Percentiles rank a stretch among this genome's conserved stretches.
Evolutionary conservation across 2,113 vertebrate genomes (phyloP).

Genomic region (Rissa tridactyla): DNA sequence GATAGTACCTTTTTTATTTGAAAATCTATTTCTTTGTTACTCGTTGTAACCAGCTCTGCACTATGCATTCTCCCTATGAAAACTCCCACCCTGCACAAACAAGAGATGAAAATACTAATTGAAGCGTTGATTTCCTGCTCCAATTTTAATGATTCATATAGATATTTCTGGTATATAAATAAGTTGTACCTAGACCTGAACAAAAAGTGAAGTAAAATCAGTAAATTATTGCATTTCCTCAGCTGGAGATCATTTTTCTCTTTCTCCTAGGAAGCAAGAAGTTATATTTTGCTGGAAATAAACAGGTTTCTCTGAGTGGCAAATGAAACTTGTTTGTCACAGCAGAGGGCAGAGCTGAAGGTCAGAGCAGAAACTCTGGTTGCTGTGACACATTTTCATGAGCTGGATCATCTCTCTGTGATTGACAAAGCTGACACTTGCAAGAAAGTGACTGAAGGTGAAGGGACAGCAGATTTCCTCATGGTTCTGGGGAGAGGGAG

Average conservation of each 20-base stretch:
- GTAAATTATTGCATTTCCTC: slow-evolving; percentile 18
- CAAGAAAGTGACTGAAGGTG: slow-evolving; percentile 50
- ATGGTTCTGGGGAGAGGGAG: background rate
- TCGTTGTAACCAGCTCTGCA: background rate
- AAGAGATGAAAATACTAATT: background rate
- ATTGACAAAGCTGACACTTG: slow-evolving; percentile 70
- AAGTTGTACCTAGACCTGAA: background rate
- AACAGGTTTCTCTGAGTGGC: slow-evolving; percentile 58
- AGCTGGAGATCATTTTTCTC: background rate
- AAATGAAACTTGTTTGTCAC: slow-evolving; percentile 71
- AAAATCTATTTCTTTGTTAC: background rate
- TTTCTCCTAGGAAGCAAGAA: background rate
- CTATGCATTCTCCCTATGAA: background rate
- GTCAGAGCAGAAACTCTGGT: slow-evolving; percentile 48
- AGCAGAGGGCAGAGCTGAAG: slow-evolving; percentile 67
- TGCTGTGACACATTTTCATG: slow-evolving; percentile 67
- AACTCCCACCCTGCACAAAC: background rate
- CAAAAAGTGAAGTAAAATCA: background rate
- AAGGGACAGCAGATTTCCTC: slow-evolving; percentile 52
- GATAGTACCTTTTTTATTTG: background rate
- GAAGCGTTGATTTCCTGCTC: background rate
- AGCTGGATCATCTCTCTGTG: slow-evolving; percentile 63
- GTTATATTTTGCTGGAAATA: slow-evolving; percentile 43
- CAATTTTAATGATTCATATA: background rate
- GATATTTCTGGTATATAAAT: background rate